Evolutionary conservation across 2,113 vertebrate species (phyloP), one percentile per base, ranked within the genome.

Genomic region (Tonatia bakeri): DNA sequence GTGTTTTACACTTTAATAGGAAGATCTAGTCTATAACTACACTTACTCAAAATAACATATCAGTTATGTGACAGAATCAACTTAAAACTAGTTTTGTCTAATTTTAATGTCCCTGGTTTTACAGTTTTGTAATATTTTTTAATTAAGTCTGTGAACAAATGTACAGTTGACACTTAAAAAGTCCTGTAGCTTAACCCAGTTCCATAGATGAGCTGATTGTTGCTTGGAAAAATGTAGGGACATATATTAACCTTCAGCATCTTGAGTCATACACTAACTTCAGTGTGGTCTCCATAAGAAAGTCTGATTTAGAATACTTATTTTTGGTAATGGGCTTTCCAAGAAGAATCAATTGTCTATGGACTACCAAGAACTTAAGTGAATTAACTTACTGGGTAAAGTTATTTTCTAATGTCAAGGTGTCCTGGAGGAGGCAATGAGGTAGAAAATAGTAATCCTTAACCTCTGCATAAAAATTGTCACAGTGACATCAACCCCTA

Each of bases 371-470:
- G 67, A 85, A 69, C 54, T 79, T 95, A 95, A 96, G 91, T 92
- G 85, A 96, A 97, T 97, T 93, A 97, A 95, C 94, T 97, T 87
- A 28, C 91, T 87, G 38, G 82, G 54, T 73, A 69, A 96, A 96
- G 79, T 96, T 96, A 96, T 93, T 97, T 94, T 90, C 92, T 90
- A 95, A 95, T 96, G 96, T 94, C 97, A 97, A 95, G 69, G 75
- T 97, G 95, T 96, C 90, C 83, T 76, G 91, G 45, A 93, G 72
- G 14, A 96, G 64, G 86, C 96, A 97, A 97, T 96, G 91, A 95
- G 79, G 91, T 95, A 91, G 96, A 96, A 97, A 97, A 96, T 80
- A 79, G 56, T 28, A 40, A 91, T 80, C 86, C 20, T 86, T 91
- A 95, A 92, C 85, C 61, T 77, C 94, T 91, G 28, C 64, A 47